Conservation (phyloP, 2,113 vertebrate genomes). For the Raphicerus campestris region DNA sequence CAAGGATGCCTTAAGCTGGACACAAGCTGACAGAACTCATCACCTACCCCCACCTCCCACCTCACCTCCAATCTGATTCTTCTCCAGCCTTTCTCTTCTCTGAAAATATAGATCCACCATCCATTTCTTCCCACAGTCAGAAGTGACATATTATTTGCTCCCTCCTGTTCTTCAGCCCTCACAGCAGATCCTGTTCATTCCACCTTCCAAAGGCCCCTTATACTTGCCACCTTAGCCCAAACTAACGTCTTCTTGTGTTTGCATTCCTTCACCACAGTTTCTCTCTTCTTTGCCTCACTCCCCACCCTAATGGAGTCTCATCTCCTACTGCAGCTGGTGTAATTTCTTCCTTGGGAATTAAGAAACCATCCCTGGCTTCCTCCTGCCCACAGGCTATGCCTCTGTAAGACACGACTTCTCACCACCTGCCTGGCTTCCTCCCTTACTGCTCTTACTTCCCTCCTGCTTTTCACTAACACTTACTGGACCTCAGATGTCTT, state of each 20-base stretch:
- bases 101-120: neutral
- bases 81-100: neutral
- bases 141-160: neutral
- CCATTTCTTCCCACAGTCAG: neutral
- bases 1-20: neutral
- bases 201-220: neutral
- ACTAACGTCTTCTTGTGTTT: neutral
- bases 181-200: neutral
- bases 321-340: neutral
- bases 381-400: neutral
- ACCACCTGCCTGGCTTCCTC: neutral
- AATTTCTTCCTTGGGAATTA: neutral
- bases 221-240: neutral
- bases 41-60: neutral
- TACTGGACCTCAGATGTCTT: neutral
- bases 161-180: neutral
- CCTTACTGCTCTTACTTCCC: too few relatives aligned
- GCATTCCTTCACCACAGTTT: neutral
- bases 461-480: rapidly evolving
- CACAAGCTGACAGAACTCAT: neutral
- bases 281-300: neutral
- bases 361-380: neutral
- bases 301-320: neutral
- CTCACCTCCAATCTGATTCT: neutral
- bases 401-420: neutral